Conservation (phyloP, 2,113 vertebrate species). For the Hemiscyllium ocellatum region DNA sequence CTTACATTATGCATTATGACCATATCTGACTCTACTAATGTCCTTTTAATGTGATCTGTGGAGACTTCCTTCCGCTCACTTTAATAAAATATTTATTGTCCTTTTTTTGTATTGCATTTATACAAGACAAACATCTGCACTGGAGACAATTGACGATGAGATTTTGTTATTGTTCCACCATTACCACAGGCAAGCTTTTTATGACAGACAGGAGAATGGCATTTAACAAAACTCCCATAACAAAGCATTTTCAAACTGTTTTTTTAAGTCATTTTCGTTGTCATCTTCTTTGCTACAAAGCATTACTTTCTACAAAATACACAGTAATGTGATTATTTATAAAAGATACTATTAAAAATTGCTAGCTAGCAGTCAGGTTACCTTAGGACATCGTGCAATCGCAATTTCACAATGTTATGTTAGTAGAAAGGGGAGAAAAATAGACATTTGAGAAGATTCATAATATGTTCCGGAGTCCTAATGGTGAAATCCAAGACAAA, state of each 20-base stretch:
- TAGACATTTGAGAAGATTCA: background rate
- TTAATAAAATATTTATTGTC: background rate
- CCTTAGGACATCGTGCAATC: background rate
- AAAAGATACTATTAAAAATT: background rate
- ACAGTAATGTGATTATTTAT: background rate
- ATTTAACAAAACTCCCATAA: background rate
- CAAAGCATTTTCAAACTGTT: background rate
- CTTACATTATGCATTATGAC: conserved; percentile 13
- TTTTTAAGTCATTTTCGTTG: background rate
- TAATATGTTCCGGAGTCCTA: background rate
- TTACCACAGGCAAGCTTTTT: background rate
- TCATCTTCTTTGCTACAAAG: background rate
- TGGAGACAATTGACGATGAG: background rate
- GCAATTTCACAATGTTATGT: background rate
- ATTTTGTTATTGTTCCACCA: background rate
- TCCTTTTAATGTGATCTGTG: background rate
- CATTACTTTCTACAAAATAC: background rate
- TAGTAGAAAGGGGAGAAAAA: background rate
- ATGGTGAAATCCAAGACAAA: background rate
- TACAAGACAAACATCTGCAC: background rate
- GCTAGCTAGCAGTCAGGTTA: background rate
- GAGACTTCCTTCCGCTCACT: background rate
- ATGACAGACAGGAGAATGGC: background rate
- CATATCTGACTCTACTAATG: conserved; percentile 9
- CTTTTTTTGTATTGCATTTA: background rate